Evolutionary conservation across 1,140 invertebrate genomes (phyloP).

Genomic region (Cylas formicarius): DNA sequence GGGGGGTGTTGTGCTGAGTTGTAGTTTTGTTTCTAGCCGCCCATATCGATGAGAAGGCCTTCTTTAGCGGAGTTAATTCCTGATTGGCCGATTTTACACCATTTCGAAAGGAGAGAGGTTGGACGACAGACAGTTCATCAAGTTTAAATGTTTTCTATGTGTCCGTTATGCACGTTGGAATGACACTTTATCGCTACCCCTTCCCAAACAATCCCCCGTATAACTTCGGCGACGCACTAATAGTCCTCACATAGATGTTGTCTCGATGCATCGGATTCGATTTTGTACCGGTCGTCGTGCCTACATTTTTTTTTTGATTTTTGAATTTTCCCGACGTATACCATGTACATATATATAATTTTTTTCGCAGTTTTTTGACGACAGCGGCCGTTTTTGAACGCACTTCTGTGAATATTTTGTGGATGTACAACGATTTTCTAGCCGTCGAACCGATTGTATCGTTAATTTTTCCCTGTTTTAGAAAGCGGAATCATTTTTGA

Average conservation of each 20-base stretch:
- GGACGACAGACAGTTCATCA: slow-evolving; percentile 41
- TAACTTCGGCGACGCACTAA: slow-evolving; percentile 17
- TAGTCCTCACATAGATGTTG: slow-evolving; percentile 28
- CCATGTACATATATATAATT: slow-evolving; percentile 16
- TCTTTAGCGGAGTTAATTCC: slow-evolving; percentile 92
- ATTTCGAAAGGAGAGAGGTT: slow-evolving; percentile 73
- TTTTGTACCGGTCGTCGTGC: slow-evolving; percentile 21
- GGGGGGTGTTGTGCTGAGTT: no score
- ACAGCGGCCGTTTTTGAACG: slow-evolving; percentile 16
- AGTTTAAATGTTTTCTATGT: slow-evolving; percentile 26
- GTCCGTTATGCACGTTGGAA: slow-evolving; percentile 22
- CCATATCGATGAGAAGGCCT: slow-evolving; percentile 67
- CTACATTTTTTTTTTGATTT: slow-evolving; percentile 22
- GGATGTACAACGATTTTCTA: slow-evolving; percentile 23
- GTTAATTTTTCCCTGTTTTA: slow-evolving; percentile 47
- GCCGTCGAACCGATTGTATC: not conserved
- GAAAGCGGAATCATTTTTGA: slow-evolving; percentile 94
- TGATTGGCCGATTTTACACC: slow-evolving; percentile 90
- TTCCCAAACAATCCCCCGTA: not conserved
- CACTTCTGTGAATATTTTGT: slow-evolving; percentile 7
- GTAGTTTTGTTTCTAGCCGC: slow-evolving; percentile 48
- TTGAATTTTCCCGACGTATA: slow-evolving; percentile 20
- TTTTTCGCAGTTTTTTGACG: slow-evolving; percentile 27
- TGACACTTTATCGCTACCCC: slow-evolving; percentile 12
- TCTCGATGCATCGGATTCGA: slow-evolving; percentile 25